phyloP scores from a whole-genome alignment of 2,113 vertebrate genomes.

The Cyanoderma ruficeps region DNA sequence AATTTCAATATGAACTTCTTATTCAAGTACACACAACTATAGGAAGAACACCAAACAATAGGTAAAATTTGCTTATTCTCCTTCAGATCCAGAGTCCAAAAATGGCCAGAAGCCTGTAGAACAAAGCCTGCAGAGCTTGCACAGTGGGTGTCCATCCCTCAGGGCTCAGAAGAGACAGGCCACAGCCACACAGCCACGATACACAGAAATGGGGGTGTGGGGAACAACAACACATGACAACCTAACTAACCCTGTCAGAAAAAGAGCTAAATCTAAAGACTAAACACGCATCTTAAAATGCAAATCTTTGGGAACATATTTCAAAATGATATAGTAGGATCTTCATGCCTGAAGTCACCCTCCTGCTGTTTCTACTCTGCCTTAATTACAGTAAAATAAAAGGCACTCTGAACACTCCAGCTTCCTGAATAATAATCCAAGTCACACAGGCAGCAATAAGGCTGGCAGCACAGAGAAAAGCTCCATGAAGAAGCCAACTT shows the following conservation, averaged over 20 bases:
- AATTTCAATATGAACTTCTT: neutral
- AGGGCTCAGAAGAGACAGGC: neutral
- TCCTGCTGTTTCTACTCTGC: neutral
- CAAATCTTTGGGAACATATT: neutral
- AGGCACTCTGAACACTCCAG: neutral
- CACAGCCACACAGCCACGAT: neutral
- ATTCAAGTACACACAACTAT: neutral
- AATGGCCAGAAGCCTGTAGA: neutral
- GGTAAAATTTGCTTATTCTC: neutral
- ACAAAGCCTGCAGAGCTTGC: neutral
- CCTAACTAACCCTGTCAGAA: neutral
- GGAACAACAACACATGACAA: accelerated
- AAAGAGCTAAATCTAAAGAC: neutral
- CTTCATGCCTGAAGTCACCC: neutral
- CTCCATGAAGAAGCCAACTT: neutral
- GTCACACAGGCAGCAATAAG: neutral
- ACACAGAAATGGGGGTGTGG: neutral
- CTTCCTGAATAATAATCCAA: neutral
- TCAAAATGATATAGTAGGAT: neutral
- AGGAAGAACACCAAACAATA: neutral
- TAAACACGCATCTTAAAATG: neutral
- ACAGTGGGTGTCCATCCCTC: neutral
- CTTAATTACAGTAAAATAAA: constrained; percentile 38
- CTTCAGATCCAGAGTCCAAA: neutral
- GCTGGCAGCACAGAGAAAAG: neutral